These are phyloP conservation scores for Frankliniella fusca DNA, from an alignment of 2,888 invertebrate genomes.

Conservation along the genomic window DNA sequence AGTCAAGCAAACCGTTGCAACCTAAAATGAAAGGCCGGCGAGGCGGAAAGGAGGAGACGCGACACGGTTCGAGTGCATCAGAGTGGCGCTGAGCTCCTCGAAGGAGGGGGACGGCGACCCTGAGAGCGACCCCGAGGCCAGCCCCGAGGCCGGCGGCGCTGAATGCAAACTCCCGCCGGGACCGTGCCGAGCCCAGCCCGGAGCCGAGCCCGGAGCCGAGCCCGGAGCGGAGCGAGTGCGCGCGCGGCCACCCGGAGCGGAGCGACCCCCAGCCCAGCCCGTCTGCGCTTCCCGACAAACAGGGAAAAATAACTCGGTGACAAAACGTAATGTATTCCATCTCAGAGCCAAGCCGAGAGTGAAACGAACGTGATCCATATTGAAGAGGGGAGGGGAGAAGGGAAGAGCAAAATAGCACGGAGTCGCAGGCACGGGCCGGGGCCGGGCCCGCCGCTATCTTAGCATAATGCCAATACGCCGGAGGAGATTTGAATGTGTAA, in stretches of 20 bases:
- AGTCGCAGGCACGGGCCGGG: neutral
- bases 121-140: too few relatives aligned
- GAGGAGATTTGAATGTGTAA: conserved; percentile 24
- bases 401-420: neutral
- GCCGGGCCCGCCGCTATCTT: neutral
- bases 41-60: too few relatives aligned
- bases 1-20: too few relatives aligned
- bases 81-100: too few relatives aligned
- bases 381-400: neutral
- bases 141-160: too few relatives aligned
- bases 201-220: too few relatives aligned
- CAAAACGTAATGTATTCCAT: conserved; percentile 17
- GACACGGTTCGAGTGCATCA: too few relatives aligned
- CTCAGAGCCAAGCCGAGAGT: conserved; percentile 3
- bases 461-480: conserved; percentile 22
- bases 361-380: conserved; percentile 24
- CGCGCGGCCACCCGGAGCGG: neutral
- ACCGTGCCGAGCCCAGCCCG: too few relatives aligned
- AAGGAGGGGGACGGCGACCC: too few relatives aligned
- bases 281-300: neutral
- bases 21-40: too few relatives aligned
- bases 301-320: conserved; percentile 1
- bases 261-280: neutral
- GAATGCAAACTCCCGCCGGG: too few relatives aligned
- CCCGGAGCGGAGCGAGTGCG: neutral